Evolutionary conservation across 2,113 vertebrate genomes (phyloP), one percentile per base, ranked within the genome.

Genomic region (Melanerpes formicivorus): DNA sequence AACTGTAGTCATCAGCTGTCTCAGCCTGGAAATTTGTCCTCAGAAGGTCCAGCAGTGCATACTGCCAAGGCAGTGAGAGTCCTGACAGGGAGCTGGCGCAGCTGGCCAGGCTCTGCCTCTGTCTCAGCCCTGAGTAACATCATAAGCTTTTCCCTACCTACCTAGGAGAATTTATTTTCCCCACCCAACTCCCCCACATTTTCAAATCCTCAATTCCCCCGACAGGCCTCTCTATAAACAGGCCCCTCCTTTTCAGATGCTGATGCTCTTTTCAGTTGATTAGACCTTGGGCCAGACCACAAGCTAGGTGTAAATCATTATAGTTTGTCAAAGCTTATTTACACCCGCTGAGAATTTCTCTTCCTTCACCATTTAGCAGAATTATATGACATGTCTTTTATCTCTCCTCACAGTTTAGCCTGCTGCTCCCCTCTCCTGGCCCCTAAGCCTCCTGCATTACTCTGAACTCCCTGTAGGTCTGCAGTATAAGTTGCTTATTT

Each of bases 401-500:
- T 94, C 90, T 82, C 74, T 81, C 60, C 37, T 65, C 2, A 0
- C 72, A 88, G 90, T 92, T 95, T 96, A 93, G 87, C 84, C 66
- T 78, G 65, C 67, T 2, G 3, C 78, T 86, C 74, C 85, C 88
- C 69, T 5, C 58, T 82, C 32, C 58, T 14, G 82, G 94, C 90
- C 87, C 56, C 87, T 0, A 0, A 80, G 76, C 85, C 87, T 94
- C 67, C 76, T 30, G 23, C 75, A 92, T 94, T 90, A 84, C 93
- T 90, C 72, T 60, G n/a, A 92, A 70, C 79, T 90, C 92, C 92
- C 82, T 22, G 66, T 65, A 86, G 82, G 87, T 89, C 79, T 86
- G 72, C 55, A 84, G 85, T 80, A 30, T 88, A 94, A 93, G 80
- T 95, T 79, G 75, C 88, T 87, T 94, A 96, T 95, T 95, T 95